Conservation (phyloP, 2,888 invertebrate genomes). For the Acronicta aceris region DNA sequence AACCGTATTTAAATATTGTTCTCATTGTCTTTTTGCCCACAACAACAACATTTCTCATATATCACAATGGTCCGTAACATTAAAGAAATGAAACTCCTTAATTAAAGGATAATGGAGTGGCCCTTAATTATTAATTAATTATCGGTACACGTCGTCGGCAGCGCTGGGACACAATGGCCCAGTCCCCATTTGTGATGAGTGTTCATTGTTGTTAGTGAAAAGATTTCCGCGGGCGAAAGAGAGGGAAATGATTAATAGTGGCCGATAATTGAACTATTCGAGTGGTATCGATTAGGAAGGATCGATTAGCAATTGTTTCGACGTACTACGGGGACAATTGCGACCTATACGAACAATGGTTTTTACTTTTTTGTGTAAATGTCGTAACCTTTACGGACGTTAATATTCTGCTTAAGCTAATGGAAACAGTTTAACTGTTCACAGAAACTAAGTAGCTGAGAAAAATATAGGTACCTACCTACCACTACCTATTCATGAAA, state of each 20-base stretch:
- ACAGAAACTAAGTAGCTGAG: not conserved
- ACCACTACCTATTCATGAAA: too few species aligned
- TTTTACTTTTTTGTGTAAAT: constrained; percentile 34
- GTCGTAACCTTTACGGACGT: constrained; percentile 26
- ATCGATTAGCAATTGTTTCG: constrained; percentile 52
- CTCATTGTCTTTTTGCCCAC: constrained; percentile 24
- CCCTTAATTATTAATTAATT: constrained; percentile 76
- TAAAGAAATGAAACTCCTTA: constrained; percentile 60
- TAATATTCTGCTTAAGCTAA: constrained; percentile 23
- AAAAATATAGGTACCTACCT: too few species aligned
- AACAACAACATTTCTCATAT: constrained; percentile 40
- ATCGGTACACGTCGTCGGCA: constrained; percentile 67
- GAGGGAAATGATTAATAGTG: constrained; percentile 58
- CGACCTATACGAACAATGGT: constrained; percentile 27
- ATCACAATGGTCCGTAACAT: constrained; percentile 53
- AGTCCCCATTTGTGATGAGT: constrained; percentile 60
- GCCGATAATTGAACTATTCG: constrained; percentile 57
- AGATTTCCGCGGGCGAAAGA: constrained; percentile 55
- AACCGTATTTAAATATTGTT: constrained; percentile 35
- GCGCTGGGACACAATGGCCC: constrained; percentile 63
- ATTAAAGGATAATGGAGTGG: constrained; percentile 68
- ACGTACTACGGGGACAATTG: constrained; percentile 40
- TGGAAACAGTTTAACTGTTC: constrained; percentile 4
- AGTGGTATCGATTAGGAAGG: constrained; percentile 52
- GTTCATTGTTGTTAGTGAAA: constrained; percentile 63